Conservation (phyloP, 1,140 invertebrate species). For the Apis laboriosa region DNA sequence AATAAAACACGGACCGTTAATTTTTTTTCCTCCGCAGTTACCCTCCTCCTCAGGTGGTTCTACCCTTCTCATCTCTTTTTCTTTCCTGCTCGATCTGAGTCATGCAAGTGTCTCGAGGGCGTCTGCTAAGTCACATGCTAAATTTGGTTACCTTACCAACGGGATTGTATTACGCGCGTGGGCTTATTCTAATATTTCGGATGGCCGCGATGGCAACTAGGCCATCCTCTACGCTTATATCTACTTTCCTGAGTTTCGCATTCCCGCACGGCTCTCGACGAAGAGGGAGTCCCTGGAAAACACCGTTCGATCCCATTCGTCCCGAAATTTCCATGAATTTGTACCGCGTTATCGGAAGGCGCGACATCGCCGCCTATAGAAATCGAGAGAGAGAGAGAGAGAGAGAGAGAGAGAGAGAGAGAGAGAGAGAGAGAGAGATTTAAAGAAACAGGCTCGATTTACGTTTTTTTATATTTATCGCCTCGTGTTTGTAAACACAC, state of each 20-base stretch:
- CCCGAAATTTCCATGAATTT: neutral
- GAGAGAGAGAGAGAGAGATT: no score
- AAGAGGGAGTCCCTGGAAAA: neutral
- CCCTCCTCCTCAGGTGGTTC: neutral
- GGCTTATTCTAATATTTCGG: conserved; percentile 73
- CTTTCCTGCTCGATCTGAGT: conserved; percentile 53
- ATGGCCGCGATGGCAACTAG: conserved; percentile 62
- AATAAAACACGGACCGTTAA: neutral
- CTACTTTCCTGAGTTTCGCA: conserved; percentile 11
- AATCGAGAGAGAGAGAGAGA: neutral
- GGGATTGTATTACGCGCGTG: conserved; percentile 75
- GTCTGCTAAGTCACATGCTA: conserved; percentile 73
- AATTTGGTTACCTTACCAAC: conserved; percentile 73
- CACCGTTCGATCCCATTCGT: neutral
- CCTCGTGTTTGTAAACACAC: conserved; percentile 36
- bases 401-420: no score
- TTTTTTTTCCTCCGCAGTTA: neutral
- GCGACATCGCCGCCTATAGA: neutral
- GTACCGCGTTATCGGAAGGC: no score
- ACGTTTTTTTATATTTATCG: conserved; percentile 10
- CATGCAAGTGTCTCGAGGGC: conserved; percentile 69
- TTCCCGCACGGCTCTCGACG: neutral
- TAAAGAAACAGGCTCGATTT: neutral
- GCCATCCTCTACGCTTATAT: conserved; percentile 58
- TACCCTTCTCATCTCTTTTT: conserved; percentile 9